A percentile compares a stretch with the other conserved stretches of the same genome.
phyloP scores from a whole-genome alignment of 2,888 invertebrate genomes.

The Trichacis sp. region DNA sequence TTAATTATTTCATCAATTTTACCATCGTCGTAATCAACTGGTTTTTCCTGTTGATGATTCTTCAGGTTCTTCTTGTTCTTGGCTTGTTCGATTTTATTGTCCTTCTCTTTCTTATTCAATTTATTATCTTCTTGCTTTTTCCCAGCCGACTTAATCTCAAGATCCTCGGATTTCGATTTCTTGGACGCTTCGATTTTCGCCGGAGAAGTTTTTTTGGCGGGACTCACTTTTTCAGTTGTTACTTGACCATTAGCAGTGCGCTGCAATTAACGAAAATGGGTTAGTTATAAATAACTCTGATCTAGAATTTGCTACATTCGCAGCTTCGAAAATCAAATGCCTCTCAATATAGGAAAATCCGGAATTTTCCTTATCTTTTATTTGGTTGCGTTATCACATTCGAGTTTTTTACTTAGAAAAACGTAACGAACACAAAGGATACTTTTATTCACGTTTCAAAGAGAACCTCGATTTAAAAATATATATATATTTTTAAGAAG shows the following conservation, averaged over 20 bases:
- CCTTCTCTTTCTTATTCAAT: conserved; percentile 60
- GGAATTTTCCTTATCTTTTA: too few species aligned
- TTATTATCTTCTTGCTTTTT: conserved; percentile 72
- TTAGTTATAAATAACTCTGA: conserved; percentile 11
- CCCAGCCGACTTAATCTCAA: conserved; percentile 69
- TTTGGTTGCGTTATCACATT: too few species aligned
- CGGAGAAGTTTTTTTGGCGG: conserved; percentile 71
- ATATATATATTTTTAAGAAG: too few species aligned
- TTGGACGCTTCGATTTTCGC: conserved; percentile 68
- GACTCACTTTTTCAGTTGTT: conserved; percentile 72
- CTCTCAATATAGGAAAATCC: not conserved
- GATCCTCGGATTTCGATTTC: conserved; percentile 65
- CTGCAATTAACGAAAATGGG: conserved; percentile 69
- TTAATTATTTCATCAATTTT: conserved; percentile 10
- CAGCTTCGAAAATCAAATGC: too few species aligned
- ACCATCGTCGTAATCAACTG: conserved; percentile 81
- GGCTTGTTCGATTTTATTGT: conserved; percentile 68
- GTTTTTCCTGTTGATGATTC: conserved; percentile 74
- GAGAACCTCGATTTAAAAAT: too few species aligned
- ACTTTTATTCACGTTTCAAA: too few species aligned
- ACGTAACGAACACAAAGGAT: too few species aligned
- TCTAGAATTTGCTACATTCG: not conserved
- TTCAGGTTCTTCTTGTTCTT: conserved; percentile 76
- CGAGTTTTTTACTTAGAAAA: too few species aligned
- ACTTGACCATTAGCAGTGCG: conserved; percentile 75